A percentile compares a stretch with the other conserved stretches of the same genome.
phyloP scores from a whole-genome alignment of 1,140 invertebrate species.

The Heliconius nattereri region DNA sequence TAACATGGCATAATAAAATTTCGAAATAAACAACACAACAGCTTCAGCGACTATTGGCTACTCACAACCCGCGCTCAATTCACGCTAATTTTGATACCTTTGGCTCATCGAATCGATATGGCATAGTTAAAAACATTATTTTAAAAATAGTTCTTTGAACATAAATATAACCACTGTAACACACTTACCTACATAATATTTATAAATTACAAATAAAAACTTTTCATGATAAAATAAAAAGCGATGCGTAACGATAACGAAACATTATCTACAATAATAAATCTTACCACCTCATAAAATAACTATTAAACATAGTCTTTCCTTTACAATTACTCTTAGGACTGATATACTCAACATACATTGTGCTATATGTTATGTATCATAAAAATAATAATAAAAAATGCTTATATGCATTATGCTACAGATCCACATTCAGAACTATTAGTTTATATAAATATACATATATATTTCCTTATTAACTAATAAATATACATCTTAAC shows the following conservation, averaged over 20 bases:
- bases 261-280: constrained; percentile 26
- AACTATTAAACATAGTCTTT: constrained; percentile 10
- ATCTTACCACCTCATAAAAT: constrained; percentile 19
- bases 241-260: constrained; percentile 17
- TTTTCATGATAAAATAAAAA: background rate
- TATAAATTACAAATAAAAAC: constrained; percentile 6
- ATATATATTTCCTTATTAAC: constrained; percentile 18
- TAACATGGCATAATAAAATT: constrained; percentile 74
- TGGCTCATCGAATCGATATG: constrained; percentile 51
- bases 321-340: constrained; percentile 17
- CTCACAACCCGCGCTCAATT: constrained; percentile 59
- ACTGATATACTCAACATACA: constrained; percentile 19
- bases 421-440: constrained; percentile 27
- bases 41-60: constrained; percentile 56
- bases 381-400: background rate
- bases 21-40: constrained; percentile 71
- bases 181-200: constrained; percentile 5
- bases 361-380: constrained; percentile 12
- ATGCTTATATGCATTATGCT: constrained; percentile 3
- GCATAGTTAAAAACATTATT: constrained; percentile 22
- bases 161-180: constrained; percentile 12
- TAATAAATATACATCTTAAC: constrained; percentile 18
- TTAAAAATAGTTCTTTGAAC: constrained; percentile 8
- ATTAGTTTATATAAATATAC: constrained; percentile 25
- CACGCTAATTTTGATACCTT: constrained; percentile 66